Base-by-base conservation (phyloP, 2,888 invertebrate genomes). In the Himalopsyche kuldschensis region DNA sequence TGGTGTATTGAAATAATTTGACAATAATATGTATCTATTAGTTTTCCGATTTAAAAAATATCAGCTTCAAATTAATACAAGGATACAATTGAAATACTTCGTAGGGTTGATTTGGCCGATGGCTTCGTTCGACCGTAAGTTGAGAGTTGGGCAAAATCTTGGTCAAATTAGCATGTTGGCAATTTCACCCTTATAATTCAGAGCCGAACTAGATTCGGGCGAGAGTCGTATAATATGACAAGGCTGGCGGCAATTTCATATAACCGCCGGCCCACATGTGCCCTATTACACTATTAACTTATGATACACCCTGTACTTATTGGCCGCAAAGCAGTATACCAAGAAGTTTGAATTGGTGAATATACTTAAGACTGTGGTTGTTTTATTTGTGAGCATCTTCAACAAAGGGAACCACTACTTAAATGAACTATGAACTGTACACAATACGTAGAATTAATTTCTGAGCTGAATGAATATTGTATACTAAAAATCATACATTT, bases 111-210 rank as follows among this genome's bases (percentile, higher is more conserved):
- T 48, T 48, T 20, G 4, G 48, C 48, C 20, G 17, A 48, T 4
- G 4, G 48, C 48, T n/a, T 55, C 55, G 20, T 2, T n/a, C 8
- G 55, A 15, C 24, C 24, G 20, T 55, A 8, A 20, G 20, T 55
- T 55, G 20, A 55, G 20, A 55, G 20, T 55, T 55, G 20, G 55
- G 55, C 55, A 24, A 55, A 55, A 55, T 55, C 55, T 55, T 24
- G 55, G 55, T 20, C 55, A 78, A 82, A 82, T 82, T 82, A 82
- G 78, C 82, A 82, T 82, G 82, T 82, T 78, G 82, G 78, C 82
- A 77, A 82, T 82, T 82, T 63, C 82, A 82, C 82, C 82, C 82
- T 82, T 82, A 82, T 82, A 82, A 82, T 77, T 82, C 82, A 82
- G 82, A n/a, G 82, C 15, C 77, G 20, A 55, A 55, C 55, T 55